phyloP scores from a whole-genome alignment of 30 jellyfish, hydroid and myxozoan genomes.

The Morbakka virulenta region DNA sequence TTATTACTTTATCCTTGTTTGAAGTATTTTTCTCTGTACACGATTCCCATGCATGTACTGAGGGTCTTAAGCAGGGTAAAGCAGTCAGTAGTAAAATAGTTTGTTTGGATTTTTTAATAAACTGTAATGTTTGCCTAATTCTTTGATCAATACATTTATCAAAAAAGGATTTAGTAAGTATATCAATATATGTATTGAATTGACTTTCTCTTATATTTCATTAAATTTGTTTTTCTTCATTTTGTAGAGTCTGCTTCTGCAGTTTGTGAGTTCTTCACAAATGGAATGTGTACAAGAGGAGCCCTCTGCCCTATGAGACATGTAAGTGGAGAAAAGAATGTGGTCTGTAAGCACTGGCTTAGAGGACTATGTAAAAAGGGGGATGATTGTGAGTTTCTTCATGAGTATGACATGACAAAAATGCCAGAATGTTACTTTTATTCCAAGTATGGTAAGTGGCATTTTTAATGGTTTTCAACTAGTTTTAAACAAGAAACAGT shows the following conservation, averaged over 20 bases:
- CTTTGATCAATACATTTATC: background rate
- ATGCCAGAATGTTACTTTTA: constrained; percentile 99
- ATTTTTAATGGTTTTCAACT: too few relatives aligned
- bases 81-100: too few relatives aligned
- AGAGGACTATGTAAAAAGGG: constrained; percentile 99
- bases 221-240: too few relatives aligned
- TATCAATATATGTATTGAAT: too few relatives aligned
- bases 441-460: constrained; percentile 83
- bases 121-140: background rate
- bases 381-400: constrained; percentile 97
- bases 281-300: constrained; percentile 81
- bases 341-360: constrained; percentile 98
- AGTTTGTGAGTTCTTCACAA: constrained; percentile 83
- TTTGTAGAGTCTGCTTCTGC: constrained; percentile 93
- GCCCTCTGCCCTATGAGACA: constrained; percentile 96
- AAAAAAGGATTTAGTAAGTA: too few relatives aligned
- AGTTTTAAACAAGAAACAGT: background rate
- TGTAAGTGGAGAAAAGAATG: constrained; percentile 86
- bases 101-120: too few relatives aligned
- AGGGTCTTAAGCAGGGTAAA: too few relatives aligned
- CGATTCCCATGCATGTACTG: too few relatives aligned
- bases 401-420: constrained; percentile 94
- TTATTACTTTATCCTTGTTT: too few relatives aligned
- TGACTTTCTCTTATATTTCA: too few relatives aligned
- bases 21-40: too few relatives aligned